phyloP scores from a whole-genome alignment of 2,113 vertebrate genomes.

The Lipotes vexillifer region DNA sequence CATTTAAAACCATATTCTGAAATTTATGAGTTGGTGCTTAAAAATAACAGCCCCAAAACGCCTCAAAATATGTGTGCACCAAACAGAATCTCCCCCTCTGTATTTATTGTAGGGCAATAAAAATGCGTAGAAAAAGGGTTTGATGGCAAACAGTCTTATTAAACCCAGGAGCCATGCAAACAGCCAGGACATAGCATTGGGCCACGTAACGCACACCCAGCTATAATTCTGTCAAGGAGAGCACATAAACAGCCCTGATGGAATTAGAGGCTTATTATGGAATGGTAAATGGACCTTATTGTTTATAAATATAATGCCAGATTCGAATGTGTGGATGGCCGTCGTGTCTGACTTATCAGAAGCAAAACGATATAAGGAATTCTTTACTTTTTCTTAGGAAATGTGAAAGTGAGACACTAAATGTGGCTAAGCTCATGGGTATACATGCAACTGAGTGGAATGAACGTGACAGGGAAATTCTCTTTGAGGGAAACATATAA shows the following conservation, averaged over 20 bases:
- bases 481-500: slow-evolving; percentile 37
- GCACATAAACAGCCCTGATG: background rate
- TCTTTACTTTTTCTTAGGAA: background rate
- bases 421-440: background rate
- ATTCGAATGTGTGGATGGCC: background rate
- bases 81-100: slow-evolving; percentile 41
- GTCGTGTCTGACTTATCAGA: background rate
- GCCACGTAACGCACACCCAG: background rate
- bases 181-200: background rate
- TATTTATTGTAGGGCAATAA: slow-evolving; percentile 57
- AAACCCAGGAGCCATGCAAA: background rate
- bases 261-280: background rate
- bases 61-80: background rate
- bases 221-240: slow-evolving; percentile 21
- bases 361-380: background rate
- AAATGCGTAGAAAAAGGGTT: slow-evolving; percentile 16
- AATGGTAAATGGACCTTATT: background rate
- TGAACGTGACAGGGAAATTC: background rate
- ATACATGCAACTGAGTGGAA: background rate
- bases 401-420: background rate
- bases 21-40: slow-evolving; percentile 39
- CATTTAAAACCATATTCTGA: slow-evolving; percentile 46
- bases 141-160: slow-evolving; percentile 47
- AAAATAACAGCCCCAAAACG: slow-evolving; percentile 39
- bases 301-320: background rate